Base-by-base conservation (phyloP, 92 coral and sea anemone species). In the Zoanthus sansibaricus region DNA sequence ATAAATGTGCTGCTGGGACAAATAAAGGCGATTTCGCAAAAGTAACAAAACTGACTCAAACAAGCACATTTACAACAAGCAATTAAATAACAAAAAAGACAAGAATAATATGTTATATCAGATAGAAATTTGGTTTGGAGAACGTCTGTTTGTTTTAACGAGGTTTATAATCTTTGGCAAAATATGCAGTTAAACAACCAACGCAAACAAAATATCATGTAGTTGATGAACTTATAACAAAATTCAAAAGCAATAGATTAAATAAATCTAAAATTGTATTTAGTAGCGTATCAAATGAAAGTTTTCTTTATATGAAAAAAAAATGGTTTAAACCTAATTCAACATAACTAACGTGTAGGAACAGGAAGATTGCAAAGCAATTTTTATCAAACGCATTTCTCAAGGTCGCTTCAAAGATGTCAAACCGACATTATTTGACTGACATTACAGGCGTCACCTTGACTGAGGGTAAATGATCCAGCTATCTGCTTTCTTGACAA, bases 401-500 rank as follows among this genome's bases (percentile, higher is more conserved):
- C 56, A 55, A 49, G n/a, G 25, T 0, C 16, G 83, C 82, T 15
- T 32, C 11, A 33, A 33, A 77, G 18, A 54, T 59, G 83, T 42
- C 83, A 78, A 78, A 78, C 83, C 14, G 3, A 25, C 12, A 55
- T 59, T 78, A 44, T 78, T 78, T 77, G 21, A 56, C 20, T 58
- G 9, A 59, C 31, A 78, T 30, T 32, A 33, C 33, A 32, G 33
- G 58, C 11, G 14, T 32, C 9, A 52, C 5, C 32, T n/a, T n/a
- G n/a, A 49, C 6, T 25, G 51, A 78, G 71, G 33, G 56, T 49
- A 44, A 9, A 46, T 25, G 58, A 80, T 64, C 59, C 20, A 80
- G 20, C 59, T 75, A 80, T 45, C 70, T 80, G 85, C 75, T 64
- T 14, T 62, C 37, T 25, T 45, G 85, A 80, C 75, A 80, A 20